A percentile compares a stretch with the other conserved stretches of the same genome.
These are phyloP conservation scores for Linepithema humile DNA, from an alignment of 1,140 invertebrate genomes.

Conservation along the genomic window DNA sequence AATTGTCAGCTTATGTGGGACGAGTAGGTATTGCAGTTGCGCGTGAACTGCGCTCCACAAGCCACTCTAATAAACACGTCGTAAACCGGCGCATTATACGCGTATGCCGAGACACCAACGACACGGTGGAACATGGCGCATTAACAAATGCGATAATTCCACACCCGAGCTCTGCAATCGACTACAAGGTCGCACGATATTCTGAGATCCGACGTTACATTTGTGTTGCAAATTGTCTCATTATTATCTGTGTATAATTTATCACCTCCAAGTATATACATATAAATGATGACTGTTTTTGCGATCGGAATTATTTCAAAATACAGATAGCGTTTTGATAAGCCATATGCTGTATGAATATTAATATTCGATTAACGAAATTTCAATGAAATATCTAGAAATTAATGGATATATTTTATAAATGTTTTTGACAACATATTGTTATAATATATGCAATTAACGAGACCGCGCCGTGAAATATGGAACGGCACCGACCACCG, in stretches of 20 bases:
- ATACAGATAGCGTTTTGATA: not conserved
- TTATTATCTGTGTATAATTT: too few relatives aligned
- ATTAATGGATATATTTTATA: not conserved
- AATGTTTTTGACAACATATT: not conserved
- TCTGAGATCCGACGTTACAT: not conserved
- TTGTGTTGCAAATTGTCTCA: too few relatives aligned
- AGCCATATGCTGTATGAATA: not conserved
- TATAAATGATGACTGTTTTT: too few relatives aligned
- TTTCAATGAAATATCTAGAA: not conserved
- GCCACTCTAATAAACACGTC: conserved; percentile 72
- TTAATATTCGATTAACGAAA: not conserved
- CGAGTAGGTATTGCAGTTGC: conserved; percentile 58
- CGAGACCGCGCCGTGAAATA: not conserved
- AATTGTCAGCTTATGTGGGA: conserved; percentile 69
- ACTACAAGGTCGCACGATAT: not conserved
- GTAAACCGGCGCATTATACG: conserved; percentile 68
- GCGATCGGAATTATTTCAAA: not conserved
- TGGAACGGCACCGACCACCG: not conserved
- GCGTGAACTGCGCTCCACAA: conserved; percentile 37
- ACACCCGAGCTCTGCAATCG: not conserved
- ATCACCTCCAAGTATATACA: too few relatives aligned
- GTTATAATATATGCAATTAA: not conserved
- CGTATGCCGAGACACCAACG: conserved; percentile 16
- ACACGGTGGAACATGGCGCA: conserved; percentile 32
- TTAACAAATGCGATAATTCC: conserved; percentile 62